Conservation (phyloP, 2,888 invertebrate genomes). For the Acrobasis suavella region DNA sequence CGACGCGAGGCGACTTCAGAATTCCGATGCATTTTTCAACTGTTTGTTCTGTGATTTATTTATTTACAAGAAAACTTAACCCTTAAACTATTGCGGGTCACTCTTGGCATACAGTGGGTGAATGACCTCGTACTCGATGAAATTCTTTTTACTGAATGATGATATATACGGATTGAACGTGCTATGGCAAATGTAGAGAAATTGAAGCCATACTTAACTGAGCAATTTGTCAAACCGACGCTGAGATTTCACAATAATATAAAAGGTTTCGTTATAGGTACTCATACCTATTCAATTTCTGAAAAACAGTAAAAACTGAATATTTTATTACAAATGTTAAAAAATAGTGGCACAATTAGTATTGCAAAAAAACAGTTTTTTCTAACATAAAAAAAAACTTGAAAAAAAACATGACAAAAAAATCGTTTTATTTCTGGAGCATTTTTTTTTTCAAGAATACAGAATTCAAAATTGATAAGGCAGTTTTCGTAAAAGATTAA, state of each 20-base stretch:
- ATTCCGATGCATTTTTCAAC: constrained; percentile 28
- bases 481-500: too few species aligned
- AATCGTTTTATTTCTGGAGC: too few species aligned
- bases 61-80: constrained; percentile 26
- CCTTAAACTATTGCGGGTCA: constrained; percentile 35
- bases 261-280: not conserved
- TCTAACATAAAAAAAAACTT: too few species aligned
- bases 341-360: too few species aligned
- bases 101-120: constrained; percentile 41
- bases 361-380: too few species aligned
- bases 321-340: too few species aligned
- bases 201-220: not conserved
- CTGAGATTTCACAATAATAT: not conserved
- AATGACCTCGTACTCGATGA: constrained; percentile 11
- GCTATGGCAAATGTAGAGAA: not conserved
- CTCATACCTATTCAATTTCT: too few species aligned
- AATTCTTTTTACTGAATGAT: not conserved
- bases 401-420: too few species aligned
- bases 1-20: not conserved
- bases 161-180: constrained; percentile 1
- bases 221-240: constrained; percentile 7
- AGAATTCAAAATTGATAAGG: too few species aligned
- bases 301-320: not conserved
- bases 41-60: constrained; percentile 28
- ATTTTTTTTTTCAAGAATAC: too few species aligned